Conservation (phyloP, 2,888 invertebrate genomes). For the Germaria angustata region DNA sequence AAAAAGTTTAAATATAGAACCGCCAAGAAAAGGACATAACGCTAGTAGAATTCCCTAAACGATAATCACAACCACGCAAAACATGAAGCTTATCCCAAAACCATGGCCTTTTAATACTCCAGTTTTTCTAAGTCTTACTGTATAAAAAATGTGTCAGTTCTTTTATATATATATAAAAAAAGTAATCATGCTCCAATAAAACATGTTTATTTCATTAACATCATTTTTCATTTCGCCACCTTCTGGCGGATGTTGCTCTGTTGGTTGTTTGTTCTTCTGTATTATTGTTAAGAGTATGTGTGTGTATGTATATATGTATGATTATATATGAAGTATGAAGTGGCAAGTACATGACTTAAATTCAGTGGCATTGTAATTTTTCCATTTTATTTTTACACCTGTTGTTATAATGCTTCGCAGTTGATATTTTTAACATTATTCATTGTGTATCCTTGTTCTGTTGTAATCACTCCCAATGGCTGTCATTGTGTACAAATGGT, state of each 20-base stretch:
- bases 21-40: not conserved
- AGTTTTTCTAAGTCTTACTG: not conserved
- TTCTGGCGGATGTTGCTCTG: slow-evolving; percentile 25
- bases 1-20: not conserved
- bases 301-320: not conserved
- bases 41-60: slow-evolving; percentile 47
- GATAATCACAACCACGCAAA: slow-evolving; percentile 42
- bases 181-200: slow-evolving; percentile 51
- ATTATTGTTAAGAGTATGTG: not conserved
- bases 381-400: slow-evolving; percentile 48
- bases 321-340: not conserved
- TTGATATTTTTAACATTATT: not conserved
- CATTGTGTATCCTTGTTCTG: not conserved
- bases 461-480: slow-evolving; percentile 60
- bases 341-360: slow-evolving; percentile 34
- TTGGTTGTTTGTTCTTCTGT: slow-evolving; percentile 3
- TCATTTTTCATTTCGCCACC: slow-evolving; percentile 65
- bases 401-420: slow-evolving; percentile 26
- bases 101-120: slow-evolving; percentile 15
- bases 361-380: slow-evolving; percentile 47
- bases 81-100: slow-evolving; percentile 16
- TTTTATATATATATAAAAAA: not conserved
- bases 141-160: not conserved
- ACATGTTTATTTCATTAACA: slow-evolving; percentile 72
- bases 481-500: slow-evolving; percentile 51